Conservation (phyloP, 2,797 vertebrate genomes). For the Remorina albescens region DNA sequence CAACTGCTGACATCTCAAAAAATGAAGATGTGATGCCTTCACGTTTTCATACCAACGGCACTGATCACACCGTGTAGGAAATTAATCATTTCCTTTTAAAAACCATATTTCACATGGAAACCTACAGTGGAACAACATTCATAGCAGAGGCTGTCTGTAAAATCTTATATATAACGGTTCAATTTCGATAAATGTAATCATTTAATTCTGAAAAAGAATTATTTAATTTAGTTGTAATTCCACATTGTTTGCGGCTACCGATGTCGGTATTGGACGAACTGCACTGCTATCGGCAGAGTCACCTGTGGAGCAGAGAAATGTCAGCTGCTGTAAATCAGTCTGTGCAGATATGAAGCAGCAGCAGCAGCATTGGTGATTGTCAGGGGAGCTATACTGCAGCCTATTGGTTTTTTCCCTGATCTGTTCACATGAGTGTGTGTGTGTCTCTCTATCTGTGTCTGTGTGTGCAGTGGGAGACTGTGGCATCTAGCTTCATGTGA, state of each 20-base stretch:
- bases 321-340: slow-evolving; percentile 65
- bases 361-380: slow-evolving; percentile 23
- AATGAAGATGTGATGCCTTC: neutral
- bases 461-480: slow-evolving; percentile 7
- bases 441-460: neutral
- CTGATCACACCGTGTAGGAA: neutral
- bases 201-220: neutral
- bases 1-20: slow-evolving; percentile 3
- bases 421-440: slow-evolving; percentile 19
- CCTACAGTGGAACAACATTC: too few species aligned
- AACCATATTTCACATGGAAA: too few species aligned
- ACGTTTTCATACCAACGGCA: neutral
- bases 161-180: too few species aligned
- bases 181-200: neutral
- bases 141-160: too few species aligned
- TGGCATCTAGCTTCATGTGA: slow-evolving; percentile 4
- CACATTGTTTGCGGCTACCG: slow-evolving; percentile 15
- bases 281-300: slow-evolving; percentile 28
- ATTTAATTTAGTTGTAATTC: neutral
- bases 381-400: slow-evolving; percentile 47
- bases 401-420: slow-evolving; percentile 66
- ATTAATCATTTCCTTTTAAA: neutral
- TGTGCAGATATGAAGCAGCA: slow-evolving; percentile 43
- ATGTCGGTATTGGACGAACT: slow-evolving; percentile 40
- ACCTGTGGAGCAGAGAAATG: slow-evolving; percentile 61